Evolutionary conservation across 2,113 vertebrate genomes (phyloP), one percentile per base, ranked within the genome.

Genomic region (Herpailurus yagouaroundi): DNA sequence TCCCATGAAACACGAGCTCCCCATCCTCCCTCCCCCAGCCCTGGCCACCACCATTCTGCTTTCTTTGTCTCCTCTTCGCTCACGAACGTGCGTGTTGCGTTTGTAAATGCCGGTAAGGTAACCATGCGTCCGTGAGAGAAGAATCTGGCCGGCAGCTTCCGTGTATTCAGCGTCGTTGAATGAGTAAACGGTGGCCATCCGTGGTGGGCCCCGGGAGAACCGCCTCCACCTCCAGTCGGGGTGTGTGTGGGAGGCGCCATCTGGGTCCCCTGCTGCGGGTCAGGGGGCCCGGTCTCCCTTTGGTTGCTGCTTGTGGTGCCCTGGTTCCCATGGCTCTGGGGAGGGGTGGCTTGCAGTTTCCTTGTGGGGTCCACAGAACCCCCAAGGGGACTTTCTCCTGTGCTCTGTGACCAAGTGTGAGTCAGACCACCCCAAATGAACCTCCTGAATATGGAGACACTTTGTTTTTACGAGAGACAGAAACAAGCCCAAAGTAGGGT

Each of bases 121-220:
- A 64, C n/a, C 60, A 4, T 2, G 33, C 4, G 23, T 23, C 0
- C 13, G 11, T 31, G 69, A 45, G 79, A 45, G 48, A 18, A 55
- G 45, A 64, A 36, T 12, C 36, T 29, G 69, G 57, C 1, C 2
- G 23, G n/a, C 16, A 5, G 8, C 15, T 87, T 36, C 60, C 21
- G 0, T 3, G 0, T 13, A 27, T 2, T 38, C 36, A 68, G 18
- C 18, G 1, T 16, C 4, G 2, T 36, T 10, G 5, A 33, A 14
- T 76, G 19, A 7, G n/a, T 45, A 18, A 33, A 36, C 14, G 25
- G 33, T 3, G 60, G 31, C 81, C 3, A 2, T 50, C 69, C 1
- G 0, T 1, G 23, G 36, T 9, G 23, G 29, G 18, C 66, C 38
- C 68, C 8, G 0, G 41, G 81, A n/a, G 52, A 71, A 19, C 33